phyloP scores from a whole-genome alignment of 2,797 vertebrate genomes.

The Morelia viridis region DNA sequence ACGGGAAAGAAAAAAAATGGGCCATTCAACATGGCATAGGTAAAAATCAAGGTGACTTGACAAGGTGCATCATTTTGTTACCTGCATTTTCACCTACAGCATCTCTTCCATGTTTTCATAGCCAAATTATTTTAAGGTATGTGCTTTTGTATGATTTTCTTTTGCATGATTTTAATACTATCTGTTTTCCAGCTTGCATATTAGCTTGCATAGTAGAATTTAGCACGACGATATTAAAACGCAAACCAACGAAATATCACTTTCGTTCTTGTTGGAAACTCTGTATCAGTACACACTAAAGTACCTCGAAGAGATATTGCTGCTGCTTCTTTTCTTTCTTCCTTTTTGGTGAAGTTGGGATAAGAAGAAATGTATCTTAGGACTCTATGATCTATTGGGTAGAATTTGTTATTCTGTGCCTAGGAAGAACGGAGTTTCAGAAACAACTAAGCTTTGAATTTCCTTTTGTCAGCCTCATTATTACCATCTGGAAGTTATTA shows the following conservation, averaged over 20 bases:
- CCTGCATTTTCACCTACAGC: background rate
- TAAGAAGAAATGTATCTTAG: background rate
- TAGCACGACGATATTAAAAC: background rate
- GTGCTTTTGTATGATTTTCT: background rate
- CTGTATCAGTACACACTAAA: background rate
- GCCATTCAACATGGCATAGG: background rate
- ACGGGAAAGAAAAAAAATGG: background rate
- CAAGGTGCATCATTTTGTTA: background rate
- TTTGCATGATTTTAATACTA: background rate
- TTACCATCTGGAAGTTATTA: slow-evolving; percentile 68
- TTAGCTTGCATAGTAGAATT: background rate
- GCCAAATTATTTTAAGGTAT: background rate
- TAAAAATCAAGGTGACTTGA: background rate
- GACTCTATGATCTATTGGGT: slow-evolving; percentile 37
- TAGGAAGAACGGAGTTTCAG: slow-evolving; percentile 56
- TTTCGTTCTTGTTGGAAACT: background rate
- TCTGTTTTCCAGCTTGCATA: background rate
- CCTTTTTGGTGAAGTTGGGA: slow-evolving; percentile 45
- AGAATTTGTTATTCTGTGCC: slow-evolving; percentile 49
- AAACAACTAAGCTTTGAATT: slow-evolving; percentile 63
- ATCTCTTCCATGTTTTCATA: background rate
- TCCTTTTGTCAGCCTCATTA: slow-evolving; percentile 72
- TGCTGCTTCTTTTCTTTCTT: slow-evolving; percentile 50
- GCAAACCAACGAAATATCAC: background rate
- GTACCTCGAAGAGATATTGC: slow-evolving; percentile 40